Conservation (phyloP, 2,888 invertebrate genomes). For the Iphiclides podalirius region DNA sequence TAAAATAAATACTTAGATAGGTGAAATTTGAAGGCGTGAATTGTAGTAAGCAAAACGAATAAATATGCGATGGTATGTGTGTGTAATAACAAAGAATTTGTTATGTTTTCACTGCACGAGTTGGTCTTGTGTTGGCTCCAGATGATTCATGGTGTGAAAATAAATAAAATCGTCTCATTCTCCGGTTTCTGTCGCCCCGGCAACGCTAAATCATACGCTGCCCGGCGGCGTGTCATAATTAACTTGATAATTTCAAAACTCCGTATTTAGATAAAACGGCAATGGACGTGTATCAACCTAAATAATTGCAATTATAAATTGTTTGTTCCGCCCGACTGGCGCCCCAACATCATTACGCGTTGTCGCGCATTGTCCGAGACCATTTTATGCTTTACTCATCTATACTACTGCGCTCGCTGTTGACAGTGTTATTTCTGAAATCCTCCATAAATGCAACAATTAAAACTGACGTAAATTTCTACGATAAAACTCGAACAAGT, state of each 20-base stretch:
- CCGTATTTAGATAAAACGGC: constrained; percentile 26
- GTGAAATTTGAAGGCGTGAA: not conserved
- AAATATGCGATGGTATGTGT: constrained; percentile 3
- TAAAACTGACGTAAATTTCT: no score
- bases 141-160: constrained; percentile 64
- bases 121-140: constrained; percentile 12
- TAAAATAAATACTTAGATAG: not conserved
- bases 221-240: constrained; percentile 34
- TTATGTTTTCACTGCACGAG: constrained; percentile 25
- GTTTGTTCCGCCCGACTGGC: constrained; percentile 19
- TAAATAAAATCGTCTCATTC: constrained; percentile 51
- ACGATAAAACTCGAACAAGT: no score
- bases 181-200: constrained; percentile 40
- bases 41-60: constrained; percentile 3
- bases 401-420: not conserved
- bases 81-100: constrained; percentile 19
- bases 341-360: constrained; percentile 7
- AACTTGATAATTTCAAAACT: constrained; percentile 28
- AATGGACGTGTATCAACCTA: constrained; percentile 13
- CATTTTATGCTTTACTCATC: constrained; percentile 5
- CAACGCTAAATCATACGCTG: constrained; percentile 48
- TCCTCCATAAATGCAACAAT: no score
- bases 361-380: constrained; percentile 2
- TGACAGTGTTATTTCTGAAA: constrained; percentile 5
- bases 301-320: constrained; percentile 20